A percentile compares a stretch with the other conserved stretches of the same genome.
phyloP scores from a whole-genome alignment of 1,140 invertebrate species.

The Neomicropteryx cornuta region DNA sequence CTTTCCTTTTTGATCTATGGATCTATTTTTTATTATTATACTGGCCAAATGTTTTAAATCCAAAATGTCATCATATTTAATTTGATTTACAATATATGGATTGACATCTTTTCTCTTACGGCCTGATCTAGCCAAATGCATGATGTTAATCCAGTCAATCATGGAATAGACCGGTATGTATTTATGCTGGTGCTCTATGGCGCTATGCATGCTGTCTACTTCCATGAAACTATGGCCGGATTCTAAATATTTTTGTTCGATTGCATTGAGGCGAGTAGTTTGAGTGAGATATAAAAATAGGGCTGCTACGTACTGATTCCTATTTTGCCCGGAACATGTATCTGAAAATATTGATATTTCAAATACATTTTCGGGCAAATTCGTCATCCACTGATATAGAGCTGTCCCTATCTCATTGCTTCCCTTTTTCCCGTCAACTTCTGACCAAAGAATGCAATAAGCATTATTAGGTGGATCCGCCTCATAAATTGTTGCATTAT shows the following conservation, averaged over 20 bases:
- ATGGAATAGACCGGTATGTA: slow-evolving; percentile 15
- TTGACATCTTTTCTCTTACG: background rate
- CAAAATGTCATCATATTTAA: background rate
- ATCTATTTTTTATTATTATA: slow-evolving; percentile 5
- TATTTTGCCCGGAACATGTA: slow-evolving; percentile 11
- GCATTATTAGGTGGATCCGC: slow-evolving; percentile 6
- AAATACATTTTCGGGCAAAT: slow-evolving; percentile 5
- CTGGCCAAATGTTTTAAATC: slow-evolving; percentile 6
- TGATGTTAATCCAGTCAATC: slow-evolving; percentile 11
- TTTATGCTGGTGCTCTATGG: slow-evolving; percentile 16
- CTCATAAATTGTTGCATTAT: slow-evolving; percentile 6
- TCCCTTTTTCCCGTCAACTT: slow-evolving; percentile 7
- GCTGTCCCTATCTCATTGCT: slow-evolving; percentile 8
- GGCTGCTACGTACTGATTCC: slow-evolving; percentile 9
- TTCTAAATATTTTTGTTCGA: slow-evolving; percentile 26
- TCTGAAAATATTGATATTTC: slow-evolving; percentile 9
- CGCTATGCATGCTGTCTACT: slow-evolving; percentile 19
- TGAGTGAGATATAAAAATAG: slow-evolving; percentile 8
- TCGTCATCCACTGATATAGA: slow-evolving; percentile 3
- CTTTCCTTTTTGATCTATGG: slow-evolving; percentile 6
- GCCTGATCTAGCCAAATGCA: slow-evolving; percentile 14
- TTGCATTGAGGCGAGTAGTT: slow-evolving; percentile 6
- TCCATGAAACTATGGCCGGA: slow-evolving; percentile 25
- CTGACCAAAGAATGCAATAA: slow-evolving; percentile 6
- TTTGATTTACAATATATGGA: background rate